phyloP scores from a whole-genome alignment of 2,888 invertebrate species.

The Leucozona laternaria region DNA sequence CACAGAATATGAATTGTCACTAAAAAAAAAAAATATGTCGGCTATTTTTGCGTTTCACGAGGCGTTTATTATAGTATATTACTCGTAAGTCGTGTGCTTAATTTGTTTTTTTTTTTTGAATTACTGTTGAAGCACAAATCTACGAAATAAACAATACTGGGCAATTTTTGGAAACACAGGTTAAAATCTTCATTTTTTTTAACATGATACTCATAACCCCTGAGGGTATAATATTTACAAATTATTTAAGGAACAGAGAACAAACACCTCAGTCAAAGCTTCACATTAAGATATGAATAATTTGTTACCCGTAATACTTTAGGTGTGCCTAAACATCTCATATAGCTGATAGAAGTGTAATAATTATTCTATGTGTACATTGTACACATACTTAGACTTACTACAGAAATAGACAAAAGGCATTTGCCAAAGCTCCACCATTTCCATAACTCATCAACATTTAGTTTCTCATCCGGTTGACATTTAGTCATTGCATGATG shows the following conservation, averaged over 20 bases:
- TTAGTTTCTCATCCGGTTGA: slow-evolving; percentile 58
- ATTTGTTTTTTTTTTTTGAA: too few relatives aligned
- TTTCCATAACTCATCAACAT: slow-evolving; percentile 52
- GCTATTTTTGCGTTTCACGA: too few relatives aligned
- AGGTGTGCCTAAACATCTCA: neutral
- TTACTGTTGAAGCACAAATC: too few relatives aligned
- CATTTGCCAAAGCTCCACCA: slow-evolving; percentile 1
- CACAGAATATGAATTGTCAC: too few relatives aligned
- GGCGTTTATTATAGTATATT: too few relatives aligned
- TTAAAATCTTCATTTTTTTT: too few relatives aligned
- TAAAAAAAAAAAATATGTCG: too few relatives aligned
- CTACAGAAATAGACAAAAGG: neutral
- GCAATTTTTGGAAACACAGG: too few relatives aligned
- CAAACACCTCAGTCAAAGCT: neutral
- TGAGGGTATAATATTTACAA: too few relatives aligned
- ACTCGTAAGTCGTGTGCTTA: too few relatives aligned
- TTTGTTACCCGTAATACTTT: neutral
- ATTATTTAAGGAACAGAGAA: neutral
- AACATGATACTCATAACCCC: too few relatives aligned
- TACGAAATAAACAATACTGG: too few relatives aligned
- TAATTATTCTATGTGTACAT: neutral
- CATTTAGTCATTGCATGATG: slow-evolving; percentile 59
- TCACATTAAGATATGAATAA: slow-evolving; percentile 2
- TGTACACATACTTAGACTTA: neutral
- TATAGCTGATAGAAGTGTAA: neutral